A percentile compares a stretch with the other conserved stretches of the same genome.
Evolutionary conservation across 2,797 vertebrate species (phyloP).

Genomic region (Intellagama lesueurii): DNA sequence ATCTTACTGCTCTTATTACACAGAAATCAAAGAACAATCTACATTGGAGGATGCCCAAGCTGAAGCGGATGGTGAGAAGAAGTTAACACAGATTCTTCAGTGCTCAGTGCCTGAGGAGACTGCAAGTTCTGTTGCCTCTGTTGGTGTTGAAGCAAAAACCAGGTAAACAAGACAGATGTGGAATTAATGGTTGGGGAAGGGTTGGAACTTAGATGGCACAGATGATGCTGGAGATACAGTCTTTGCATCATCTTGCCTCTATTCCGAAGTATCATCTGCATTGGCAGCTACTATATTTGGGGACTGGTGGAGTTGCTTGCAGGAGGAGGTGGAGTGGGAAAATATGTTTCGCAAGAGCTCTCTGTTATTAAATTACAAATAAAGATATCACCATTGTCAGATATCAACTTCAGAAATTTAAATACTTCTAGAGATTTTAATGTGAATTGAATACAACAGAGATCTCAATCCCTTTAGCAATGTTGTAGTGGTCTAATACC

Average conservation of each 20-base stretch:
- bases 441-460: constrained; percentile 31
- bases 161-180: constrained; percentile 82
- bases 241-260: rapidly evolving
- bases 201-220: neutral
- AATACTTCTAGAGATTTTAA: neutral
- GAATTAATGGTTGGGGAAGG: constrained; percentile 1
- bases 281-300: constrained; percentile 47
- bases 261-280: constrained; percentile 28
- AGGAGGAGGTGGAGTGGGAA: constrained; percentile 17
- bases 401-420: neutral
- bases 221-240: neutral
- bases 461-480: constrained; percentile 21
- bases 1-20: constrained; percentile 45
- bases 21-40: constrained; percentile 89
- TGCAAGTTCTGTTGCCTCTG: constrained; percentile 82
- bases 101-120: constrained; percentile 85
- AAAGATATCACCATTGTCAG: constrained; percentile 15
- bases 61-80: constrained; percentile 75
- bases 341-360: neutral
- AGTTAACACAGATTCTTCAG: constrained; percentile 82
- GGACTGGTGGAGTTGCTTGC: constrained; percentile 14
- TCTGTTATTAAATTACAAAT: constrained; percentile 50
- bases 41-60: constrained; percentile 80
- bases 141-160: constrained; percentile 89
- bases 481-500: neutral